Percentiles rank a stretch among this genome's conserved stretches.
Conservation (phyloP, 2,113 vertebrate species). For the Vidua macroura region DNA sequence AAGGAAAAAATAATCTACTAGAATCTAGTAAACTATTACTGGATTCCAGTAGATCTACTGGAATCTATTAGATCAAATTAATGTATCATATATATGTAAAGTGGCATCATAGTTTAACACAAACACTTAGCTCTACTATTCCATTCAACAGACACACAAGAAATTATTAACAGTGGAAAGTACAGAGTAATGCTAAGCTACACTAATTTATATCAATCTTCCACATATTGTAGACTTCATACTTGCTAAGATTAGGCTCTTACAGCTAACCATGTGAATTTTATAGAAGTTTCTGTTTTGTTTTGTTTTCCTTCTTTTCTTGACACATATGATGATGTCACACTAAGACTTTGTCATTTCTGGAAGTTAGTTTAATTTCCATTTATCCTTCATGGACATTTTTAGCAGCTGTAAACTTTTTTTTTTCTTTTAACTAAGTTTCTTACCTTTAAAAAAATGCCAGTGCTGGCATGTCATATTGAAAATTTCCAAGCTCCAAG, state of each 20-base stretch:
- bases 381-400: background rate
- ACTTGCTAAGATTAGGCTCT: background rate
- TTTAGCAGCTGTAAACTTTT: background rate
- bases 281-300: background rate
- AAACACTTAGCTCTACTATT: background rate
- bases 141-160: background rate
- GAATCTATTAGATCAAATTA: background rate
- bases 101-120: background rate
- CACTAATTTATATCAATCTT: background rate
- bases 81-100: background rate
- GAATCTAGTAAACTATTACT: too few relatives aligned
- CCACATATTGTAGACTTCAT: background rate
- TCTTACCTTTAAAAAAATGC: background rate
- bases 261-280: background rate
- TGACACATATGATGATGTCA: accelerated
- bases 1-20: background rate
- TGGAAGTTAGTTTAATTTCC: background rate
- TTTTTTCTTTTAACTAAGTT: background rate
- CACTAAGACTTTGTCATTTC: background rate
- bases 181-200: background rate
- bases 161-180: background rate
- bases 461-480: background rate
- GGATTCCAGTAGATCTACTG: background rate
- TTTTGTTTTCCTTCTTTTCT: background rate
- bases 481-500: background rate